A percentile compares a stretch with the other conserved stretches of the same genome.
Conservation (phyloP, 2,113 vertebrate genomes). For the Proterorhinus semilunaris region DNA sequence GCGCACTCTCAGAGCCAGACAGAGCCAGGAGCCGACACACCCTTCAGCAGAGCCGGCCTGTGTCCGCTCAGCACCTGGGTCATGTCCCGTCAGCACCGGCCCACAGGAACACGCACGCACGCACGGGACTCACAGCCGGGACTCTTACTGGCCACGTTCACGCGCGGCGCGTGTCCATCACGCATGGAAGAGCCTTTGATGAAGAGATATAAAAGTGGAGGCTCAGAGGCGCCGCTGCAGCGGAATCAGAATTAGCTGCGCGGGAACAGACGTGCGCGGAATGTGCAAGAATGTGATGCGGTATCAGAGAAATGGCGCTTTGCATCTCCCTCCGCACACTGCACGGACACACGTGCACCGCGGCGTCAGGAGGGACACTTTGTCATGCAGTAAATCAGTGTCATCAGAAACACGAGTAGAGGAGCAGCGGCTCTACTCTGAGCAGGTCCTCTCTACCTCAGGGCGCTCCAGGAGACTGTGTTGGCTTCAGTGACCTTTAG, state of each 20-base stretch:
- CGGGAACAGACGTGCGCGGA: constrained; percentile 1
- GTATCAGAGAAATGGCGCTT: background rate
- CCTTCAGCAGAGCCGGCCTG: background rate
- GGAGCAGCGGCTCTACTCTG: too few species aligned
- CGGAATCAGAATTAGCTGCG: constrained; percentile 2
- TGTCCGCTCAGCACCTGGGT: background rate
- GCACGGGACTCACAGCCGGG: background rate
- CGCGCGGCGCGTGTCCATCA: constrained; percentile 1
- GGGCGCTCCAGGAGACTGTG: too few species aligned
- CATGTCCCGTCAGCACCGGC: background rate
- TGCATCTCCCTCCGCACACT: background rate
- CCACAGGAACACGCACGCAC: background rate
- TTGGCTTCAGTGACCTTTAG: too few species aligned
- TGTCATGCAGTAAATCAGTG: too few species aligned
- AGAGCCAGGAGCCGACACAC: constrained; percentile 2
- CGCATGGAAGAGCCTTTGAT: constrained; percentile 1
- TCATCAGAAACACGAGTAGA: too few species aligned
- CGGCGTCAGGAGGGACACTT: too few species aligned
- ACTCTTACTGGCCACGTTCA: background rate
- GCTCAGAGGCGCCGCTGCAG: background rate
- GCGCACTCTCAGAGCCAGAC: background rate
- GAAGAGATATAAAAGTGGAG: background rate
- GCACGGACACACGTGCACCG: too few species aligned
- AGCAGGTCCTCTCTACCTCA: too few species aligned
- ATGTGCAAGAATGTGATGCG: background rate